phyloP scores from a whole-genome alignment of 2,113 vertebrate species.

The Calypte anna region DNA sequence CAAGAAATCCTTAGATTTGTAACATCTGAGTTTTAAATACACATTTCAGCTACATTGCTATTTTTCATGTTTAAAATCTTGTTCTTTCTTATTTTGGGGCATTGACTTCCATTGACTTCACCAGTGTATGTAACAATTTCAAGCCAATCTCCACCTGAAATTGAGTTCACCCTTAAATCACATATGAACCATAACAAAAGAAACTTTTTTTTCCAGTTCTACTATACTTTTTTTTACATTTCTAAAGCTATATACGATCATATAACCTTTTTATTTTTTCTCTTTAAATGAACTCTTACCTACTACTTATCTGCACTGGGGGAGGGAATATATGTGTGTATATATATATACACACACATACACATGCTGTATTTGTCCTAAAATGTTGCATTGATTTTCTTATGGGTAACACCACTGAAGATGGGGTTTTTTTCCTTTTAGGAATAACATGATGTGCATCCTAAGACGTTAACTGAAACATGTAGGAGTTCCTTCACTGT shows the following conservation, averaged over 20 bases:
- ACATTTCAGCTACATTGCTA: background rate
- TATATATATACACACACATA: no score
- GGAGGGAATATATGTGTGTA: no score
- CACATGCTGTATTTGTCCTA: background rate
- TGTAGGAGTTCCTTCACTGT: background rate
- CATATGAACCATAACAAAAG: slow-evolving; percentile 6
- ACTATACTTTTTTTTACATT: background rate
- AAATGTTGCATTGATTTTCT: background rate
- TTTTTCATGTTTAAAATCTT: background rate
- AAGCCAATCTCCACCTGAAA: background rate
- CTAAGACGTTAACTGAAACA: background rate
- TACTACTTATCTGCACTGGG: background rate
- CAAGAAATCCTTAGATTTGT: background rate
- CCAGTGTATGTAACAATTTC: background rate
- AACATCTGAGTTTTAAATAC: background rate
- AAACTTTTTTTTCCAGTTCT: slow-evolving; percentile 10
- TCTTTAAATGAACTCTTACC: background rate
- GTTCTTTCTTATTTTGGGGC: background rate
- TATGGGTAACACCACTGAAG: background rate
- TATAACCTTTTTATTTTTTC: background rate
- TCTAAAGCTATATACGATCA: slow-evolving; percentile 13
- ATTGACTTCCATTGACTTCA: background rate
- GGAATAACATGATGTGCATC: background rate
- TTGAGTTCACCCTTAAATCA: background rate
- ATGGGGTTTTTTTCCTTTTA: background rate